Evolutionary conservation across 2,888 invertebrate genomes (phyloP).

Genomic region (Conchocele bisecta): DNA sequence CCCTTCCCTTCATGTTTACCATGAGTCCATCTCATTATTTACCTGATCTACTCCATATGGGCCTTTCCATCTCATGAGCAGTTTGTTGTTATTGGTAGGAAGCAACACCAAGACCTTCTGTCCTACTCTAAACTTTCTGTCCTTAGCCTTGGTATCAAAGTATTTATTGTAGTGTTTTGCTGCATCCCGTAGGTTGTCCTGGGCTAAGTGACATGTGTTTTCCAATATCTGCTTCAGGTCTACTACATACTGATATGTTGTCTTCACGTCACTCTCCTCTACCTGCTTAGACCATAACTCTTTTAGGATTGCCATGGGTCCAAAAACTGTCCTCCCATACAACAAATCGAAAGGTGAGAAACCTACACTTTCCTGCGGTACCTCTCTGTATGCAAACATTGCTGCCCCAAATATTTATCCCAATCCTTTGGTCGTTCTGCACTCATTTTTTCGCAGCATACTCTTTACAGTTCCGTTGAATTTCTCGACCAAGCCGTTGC

Average conservation of each 20-base stretch:
- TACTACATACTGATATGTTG: conserved; percentile 53
- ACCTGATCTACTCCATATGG: conserved; percentile 18
- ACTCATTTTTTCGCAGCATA: conserved; percentile 35
- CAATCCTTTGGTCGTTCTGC: conserved; percentile 47
- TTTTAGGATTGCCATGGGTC: conserved; percentile 40
- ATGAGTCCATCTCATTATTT: not conserved
- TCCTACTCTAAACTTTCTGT: conserved; percentile 14
- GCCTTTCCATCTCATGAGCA: conserved; percentile 50
- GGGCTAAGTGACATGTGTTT: conserved; percentile 43
- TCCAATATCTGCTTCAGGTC: conserved; percentile 45
- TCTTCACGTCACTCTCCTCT: conserved; percentile 19
- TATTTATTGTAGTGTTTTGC: not conserved
- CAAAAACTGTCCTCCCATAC: conserved; percentile 47
- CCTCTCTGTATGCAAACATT: conserved; percentile 59
- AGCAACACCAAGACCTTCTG: conserved; percentile 47
- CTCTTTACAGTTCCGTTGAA: conserved; percentile 58
- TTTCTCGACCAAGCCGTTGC: conserved; percentile 50
- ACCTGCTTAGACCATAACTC: conserved; percentile 46
- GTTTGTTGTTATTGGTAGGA: conserved; percentile 55
- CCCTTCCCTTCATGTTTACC: not conserved
- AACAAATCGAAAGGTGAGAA: conserved; percentile 55
- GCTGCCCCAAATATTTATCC: conserved; percentile 48
- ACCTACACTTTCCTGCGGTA: conserved; percentile 51
- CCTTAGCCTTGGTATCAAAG: conserved; percentile 5
- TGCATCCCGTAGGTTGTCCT: not conserved